phyloP scores from a whole-genome alignment of 2,797 vertebrate genomes.

The Microtus obscurus region DNA sequence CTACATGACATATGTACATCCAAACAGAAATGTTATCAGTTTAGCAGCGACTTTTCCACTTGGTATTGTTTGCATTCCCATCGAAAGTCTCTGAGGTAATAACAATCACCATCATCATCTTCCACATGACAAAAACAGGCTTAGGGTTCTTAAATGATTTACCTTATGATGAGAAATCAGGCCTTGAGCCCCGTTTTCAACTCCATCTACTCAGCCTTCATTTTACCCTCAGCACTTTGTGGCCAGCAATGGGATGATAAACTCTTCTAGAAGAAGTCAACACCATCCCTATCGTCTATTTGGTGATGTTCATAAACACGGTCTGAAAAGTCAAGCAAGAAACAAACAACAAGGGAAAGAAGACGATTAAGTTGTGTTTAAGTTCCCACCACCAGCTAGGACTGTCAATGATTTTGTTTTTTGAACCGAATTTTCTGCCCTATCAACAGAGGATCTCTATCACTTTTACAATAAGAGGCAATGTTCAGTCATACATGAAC shows the following conservation, averaged over 20 bases:
- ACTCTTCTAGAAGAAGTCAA: conserved; percentile 2
- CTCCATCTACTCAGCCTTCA: background rate
- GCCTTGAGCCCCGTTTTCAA: conserved; percentile 7
- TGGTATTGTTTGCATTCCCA: background rate
- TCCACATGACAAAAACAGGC: conserved; percentile 40
- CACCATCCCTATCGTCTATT: background rate
- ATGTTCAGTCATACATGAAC: background rate
- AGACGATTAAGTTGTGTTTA: background rate
- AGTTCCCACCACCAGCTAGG: background rate
- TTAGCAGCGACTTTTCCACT: background rate
- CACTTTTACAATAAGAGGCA: background rate
- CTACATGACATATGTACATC: background rate
- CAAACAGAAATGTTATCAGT: background rate
- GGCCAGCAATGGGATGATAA: background rate
- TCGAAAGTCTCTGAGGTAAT: background rate
- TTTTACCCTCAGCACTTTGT: background rate
- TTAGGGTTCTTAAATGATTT: background rate
- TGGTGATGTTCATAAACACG: background rate
- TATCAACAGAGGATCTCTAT: background rate
- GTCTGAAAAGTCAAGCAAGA: background rate
- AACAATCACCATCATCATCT: background rate
- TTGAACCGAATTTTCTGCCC: background rate
- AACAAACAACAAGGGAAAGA: background rate
- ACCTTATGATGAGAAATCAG: background rate
- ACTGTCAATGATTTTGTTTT: background rate